phyloP scores from a whole-genome alignment of 1,140 invertebrate species.

The Drosophila guanche region DNA sequence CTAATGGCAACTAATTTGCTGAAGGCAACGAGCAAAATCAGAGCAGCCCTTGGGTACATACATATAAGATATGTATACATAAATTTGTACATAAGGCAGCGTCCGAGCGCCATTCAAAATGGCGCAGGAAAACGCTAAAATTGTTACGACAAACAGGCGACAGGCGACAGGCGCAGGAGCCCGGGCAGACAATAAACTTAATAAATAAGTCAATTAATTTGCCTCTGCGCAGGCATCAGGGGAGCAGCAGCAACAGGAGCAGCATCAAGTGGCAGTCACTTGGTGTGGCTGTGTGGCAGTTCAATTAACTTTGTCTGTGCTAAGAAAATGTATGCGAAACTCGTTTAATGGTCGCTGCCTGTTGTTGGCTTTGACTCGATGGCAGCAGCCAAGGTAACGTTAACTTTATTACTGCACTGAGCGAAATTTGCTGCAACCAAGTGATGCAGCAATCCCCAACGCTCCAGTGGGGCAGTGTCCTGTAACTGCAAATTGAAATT shows the following conservation, averaged over 20 bases:
- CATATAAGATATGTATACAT: slow-evolving; percentile 1
- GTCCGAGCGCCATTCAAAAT: slow-evolving; percentile 77
- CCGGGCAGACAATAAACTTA: slow-evolving; percentile 71
- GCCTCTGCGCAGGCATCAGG: slow-evolving; percentile 39
- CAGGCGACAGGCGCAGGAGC: no score
- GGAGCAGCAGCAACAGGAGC: not conserved
- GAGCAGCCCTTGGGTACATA: slow-evolving; percentile 1
- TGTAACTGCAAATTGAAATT: no score
- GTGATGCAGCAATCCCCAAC: no score
- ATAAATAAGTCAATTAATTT: slow-evolving; percentile 81
- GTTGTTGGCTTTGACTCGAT: slow-evolving; percentile 20
- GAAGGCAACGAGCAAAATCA: slow-evolving; percentile 43
- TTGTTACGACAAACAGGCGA: slow-evolving; percentile 70
- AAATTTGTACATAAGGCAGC: slow-evolving; percentile 12
- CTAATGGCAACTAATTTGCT: slow-evolving; percentile 79
- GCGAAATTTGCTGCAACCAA: slow-evolving; percentile 3
- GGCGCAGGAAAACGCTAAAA: slow-evolving; percentile 74
- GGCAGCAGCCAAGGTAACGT: slow-evolving; percentile 26
- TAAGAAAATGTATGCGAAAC: slow-evolving; percentile 73
- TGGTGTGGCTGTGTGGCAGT: slow-evolving; percentile 50
- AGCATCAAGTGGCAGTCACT: slow-evolving; percentile 57
- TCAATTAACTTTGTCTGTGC: slow-evolving; percentile 76
- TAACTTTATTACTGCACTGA: slow-evolving; percentile 50
- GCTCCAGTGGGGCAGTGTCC: no score
- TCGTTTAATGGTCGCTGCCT: slow-evolving; percentile 68